Percentiles rank a stretch among this genome's conserved stretches.
phyloP scores from a whole-genome alignment of 2,113 vertebrate species.

The Ophthalmotilapia sp. region DNA sequence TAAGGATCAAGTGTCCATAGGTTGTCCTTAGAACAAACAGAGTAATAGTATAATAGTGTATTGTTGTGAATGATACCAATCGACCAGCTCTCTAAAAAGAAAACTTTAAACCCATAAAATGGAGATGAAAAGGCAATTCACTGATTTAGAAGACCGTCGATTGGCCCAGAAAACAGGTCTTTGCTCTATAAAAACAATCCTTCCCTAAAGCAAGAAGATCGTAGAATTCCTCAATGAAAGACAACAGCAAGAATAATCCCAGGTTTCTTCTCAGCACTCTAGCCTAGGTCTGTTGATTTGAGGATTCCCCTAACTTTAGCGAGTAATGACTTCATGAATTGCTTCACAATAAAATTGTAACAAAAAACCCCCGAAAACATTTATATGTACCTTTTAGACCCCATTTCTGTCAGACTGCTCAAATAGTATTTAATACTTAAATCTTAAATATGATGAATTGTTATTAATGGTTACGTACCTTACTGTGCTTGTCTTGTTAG shows the following conservation, averaged over 20 bases:
- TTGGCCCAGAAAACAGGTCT: background rate
- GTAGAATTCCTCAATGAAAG: background rate
- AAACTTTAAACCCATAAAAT: background rate
- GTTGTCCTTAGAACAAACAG: background rate
- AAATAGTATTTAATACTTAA: background rate
- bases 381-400: background rate
- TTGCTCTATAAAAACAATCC: background rate
- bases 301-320: background rate
- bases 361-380: fast-evolving
- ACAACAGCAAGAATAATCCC: background rate
- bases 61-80: background rate
- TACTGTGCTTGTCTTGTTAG: background rate
- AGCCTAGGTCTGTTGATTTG: background rate
- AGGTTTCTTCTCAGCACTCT: background rate
- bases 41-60: background rate
- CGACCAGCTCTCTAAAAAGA: background rate
- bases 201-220: background rate
- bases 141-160: background rate
- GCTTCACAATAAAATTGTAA: background rate
- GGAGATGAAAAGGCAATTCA: background rate
- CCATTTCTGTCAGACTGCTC: background rate
- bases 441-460: fast-evolving
- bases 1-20: background rate
- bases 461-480: background rate
- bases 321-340: background rate